Percentiles rank a stretch among this genome's conserved stretches.
Conservation (phyloP, 2,797 vertebrate species). For the Hyperoplus lanceolatus region DNA sequence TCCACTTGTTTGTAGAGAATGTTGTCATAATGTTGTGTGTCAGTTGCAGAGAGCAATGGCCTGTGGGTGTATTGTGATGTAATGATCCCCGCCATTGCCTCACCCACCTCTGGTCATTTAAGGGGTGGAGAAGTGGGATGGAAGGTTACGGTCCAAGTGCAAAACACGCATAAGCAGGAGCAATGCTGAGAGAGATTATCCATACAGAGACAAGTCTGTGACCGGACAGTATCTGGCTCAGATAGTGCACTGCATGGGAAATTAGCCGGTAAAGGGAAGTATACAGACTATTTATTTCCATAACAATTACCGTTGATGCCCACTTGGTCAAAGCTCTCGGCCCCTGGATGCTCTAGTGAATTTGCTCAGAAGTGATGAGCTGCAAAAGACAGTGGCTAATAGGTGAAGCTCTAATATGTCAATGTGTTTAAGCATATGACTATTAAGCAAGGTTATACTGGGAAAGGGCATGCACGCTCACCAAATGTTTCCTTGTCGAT, state of each 20-base stretch:
- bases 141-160: slow-evolving; percentile 60
- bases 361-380: slow-evolving; percentile 17
- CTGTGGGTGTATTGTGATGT: slow-evolving; percentile 75
- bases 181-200: slow-evolving; percentile 18
- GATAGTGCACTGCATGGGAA: slow-evolving; percentile 8
- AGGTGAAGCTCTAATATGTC: slow-evolving; percentile 28
- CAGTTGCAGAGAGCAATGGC: slow-evolving; percentile 80
- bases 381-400: slow-evolving; percentile 12
- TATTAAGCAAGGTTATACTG: slow-evolving; percentile 36
- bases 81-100: slow-evolving; percentile 80
- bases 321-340: slow-evolving; percentile 14
- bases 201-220: slow-evolving; percentile 29
- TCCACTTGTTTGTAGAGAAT: slow-evolving; percentile 51
- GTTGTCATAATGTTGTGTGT: slow-evolving; percentile 76
- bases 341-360: slow-evolving; percentile 3
- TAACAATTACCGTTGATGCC: slow-evolving; percentile 10
- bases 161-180: slow-evolving; percentile 46
- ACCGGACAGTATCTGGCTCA: slow-evolving; percentile 20
- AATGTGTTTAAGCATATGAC: slow-evolving; percentile 37
- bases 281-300: not conserved
- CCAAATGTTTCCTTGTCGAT: slow-evolving; percentile 50
- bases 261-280: slow-evolving; percentile 22
- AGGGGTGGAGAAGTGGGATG: slow-evolving; percentile 48
- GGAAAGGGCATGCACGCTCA: slow-evolving; percentile 50
- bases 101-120: slow-evolving; percentile 63